Evolutionary conservation across 2,797 vertebrate species (phyloP).

Genomic region (Typhlichthys subterraneus): DNA sequence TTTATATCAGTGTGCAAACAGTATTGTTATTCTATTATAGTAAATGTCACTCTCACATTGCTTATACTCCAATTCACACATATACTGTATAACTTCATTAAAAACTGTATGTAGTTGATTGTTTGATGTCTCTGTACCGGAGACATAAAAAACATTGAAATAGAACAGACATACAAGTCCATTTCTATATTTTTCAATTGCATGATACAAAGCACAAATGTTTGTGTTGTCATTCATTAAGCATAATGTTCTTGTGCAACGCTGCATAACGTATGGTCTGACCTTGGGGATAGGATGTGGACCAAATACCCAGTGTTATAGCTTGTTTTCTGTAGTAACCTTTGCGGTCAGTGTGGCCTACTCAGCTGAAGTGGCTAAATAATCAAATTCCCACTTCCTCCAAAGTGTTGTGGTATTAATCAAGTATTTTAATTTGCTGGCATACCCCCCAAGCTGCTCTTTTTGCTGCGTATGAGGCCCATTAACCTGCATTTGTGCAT

Average conservation of each 20-base stretch:
- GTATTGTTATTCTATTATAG: too few species aligned
- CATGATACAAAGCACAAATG: not conserved
- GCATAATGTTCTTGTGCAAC: conserved; percentile 10
- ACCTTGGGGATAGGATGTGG: conserved; percentile 36
- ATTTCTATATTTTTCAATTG: not conserved
- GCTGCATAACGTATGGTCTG: conserved; percentile 23
- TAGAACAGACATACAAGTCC: not conserved
- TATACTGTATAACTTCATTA: too few species aligned
- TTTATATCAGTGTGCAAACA: too few species aligned
- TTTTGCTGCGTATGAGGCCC: conserved; percentile 61
- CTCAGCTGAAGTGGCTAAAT: conserved; percentile 42
- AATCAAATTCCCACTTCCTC: conserved; percentile 55
- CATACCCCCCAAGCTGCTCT: conserved; percentile 54
- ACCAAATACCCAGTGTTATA: conserved; percentile 43
- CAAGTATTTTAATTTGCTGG: conserved; percentile 66
- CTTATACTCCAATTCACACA: too few species aligned
- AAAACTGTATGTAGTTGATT: too few species aligned
- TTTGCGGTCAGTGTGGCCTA: conserved; percentile 28
- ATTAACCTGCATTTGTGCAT: conserved; percentile 66
- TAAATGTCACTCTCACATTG: too few species aligned
- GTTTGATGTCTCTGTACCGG: too few species aligned
- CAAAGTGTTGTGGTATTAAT: conserved; percentile 63
- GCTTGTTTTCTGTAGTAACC: conserved; percentile 58
- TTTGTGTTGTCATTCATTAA: not conserved
- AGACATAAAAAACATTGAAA: not conserved